These are phyloP conservation scores for Clistopyga incitator DNA, from an alignment of 2,888 invertebrate species.

Conservation along the genomic window DNA sequence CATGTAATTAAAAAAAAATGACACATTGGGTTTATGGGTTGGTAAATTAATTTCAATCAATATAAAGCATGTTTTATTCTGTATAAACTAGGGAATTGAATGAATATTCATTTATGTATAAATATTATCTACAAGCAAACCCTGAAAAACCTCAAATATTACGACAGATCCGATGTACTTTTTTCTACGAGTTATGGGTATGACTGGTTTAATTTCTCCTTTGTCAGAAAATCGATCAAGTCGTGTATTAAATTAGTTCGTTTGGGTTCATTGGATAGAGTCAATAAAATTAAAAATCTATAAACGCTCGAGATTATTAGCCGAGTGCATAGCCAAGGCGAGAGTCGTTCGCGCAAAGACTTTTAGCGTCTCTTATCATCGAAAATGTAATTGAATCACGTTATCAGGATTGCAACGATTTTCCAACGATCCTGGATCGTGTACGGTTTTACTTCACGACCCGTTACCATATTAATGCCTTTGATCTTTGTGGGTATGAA, in stretches of 20 bases:
- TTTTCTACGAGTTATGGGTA: not conserved
- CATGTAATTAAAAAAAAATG: not conserved
- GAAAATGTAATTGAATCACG: constrained; percentile 69
- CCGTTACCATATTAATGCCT: constrained; percentile 42
- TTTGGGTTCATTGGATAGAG: constrained; percentile 49
- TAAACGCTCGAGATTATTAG: constrained; percentile 50
- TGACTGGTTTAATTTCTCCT: constrained; percentile 21
- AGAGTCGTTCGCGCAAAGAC: constrained; percentile 57
- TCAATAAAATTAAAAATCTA: constrained; percentile 60
- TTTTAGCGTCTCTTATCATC: constrained; percentile 66
- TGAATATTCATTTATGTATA: no score
- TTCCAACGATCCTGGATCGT: constrained; percentile 59
- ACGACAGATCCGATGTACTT: no score
- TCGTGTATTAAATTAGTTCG: constrained; percentile 50
- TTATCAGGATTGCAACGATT: constrained; percentile 69
- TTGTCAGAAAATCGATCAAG: constrained; percentile 45
- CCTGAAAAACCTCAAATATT: no score
- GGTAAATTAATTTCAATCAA: not conserved
- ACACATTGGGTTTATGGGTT: not conserved
- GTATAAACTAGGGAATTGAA: not conserved
- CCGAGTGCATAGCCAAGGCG: constrained; percentile 29
- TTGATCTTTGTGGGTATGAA: constrained; percentile 11
- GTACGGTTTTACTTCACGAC: constrained; percentile 42
- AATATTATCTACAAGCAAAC: no score
- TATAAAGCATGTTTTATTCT: not conserved